Evolutionary conservation across 2,888 invertebrate species (phyloP).

Genomic region (Acanthacorydalis orientalis): DNA sequence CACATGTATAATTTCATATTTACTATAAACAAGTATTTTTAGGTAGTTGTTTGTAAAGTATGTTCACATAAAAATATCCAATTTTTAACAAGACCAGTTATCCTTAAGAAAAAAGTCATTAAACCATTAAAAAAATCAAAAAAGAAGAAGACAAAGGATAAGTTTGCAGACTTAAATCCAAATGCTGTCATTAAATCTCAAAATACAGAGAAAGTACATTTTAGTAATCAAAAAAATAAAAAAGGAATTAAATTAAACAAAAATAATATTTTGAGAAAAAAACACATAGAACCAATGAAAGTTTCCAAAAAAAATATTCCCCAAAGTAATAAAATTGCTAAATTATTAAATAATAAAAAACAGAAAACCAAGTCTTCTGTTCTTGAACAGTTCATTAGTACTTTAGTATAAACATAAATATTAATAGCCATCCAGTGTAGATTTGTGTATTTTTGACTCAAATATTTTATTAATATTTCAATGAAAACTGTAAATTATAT

Average conservation of each 20-base stretch:
- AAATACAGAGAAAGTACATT: too few relatives aligned
- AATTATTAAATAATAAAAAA: neutral
- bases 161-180: neutral
- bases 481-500: too few relatives aligned
- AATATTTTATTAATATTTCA: too few relatives aligned
- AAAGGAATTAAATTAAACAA: too few relatives aligned
- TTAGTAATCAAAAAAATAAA: too few relatives aligned
- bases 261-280: too few relatives aligned
- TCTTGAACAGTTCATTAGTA: too few relatives aligned
- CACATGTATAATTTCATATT: neutral
- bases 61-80: neutral
- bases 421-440: too few relatives aligned
- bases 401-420: too few relatives aligned
- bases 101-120: neutral
- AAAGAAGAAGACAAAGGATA: neutral
- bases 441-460: too few relatives aligned
- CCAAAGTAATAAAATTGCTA: neutral
- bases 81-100: neutral
- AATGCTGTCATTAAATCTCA: neutral
- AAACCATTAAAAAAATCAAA: neutral
- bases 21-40: neutral
- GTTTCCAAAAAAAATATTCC: neutral
- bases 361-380: too few relatives aligned
- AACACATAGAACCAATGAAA: too few relatives aligned
- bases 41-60: neutral